Evolutionary conservation across 1,140 invertebrate species (phyloP).

Genomic region (Bombus haemorrhoidalis): DNA sequence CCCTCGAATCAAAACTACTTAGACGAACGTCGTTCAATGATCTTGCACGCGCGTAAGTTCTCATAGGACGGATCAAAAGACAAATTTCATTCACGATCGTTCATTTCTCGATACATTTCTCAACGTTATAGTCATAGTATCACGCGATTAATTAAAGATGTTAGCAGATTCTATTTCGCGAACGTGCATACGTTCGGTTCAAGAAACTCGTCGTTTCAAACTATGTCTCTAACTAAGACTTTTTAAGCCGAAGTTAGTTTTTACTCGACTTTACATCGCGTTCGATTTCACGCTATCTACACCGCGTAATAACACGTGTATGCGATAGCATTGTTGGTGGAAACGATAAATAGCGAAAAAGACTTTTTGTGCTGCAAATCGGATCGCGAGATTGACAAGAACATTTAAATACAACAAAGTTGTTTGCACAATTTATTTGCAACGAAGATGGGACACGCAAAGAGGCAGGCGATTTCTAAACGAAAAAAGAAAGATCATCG

Average conservation of each 20-base stretch:
- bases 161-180: background rate
- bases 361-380: too few species aligned
- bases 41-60: background rate
- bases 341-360: too few species aligned
- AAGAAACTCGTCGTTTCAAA: background rate
- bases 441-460: rapidly evolving
- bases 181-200: too few species aligned
- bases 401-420: too few species aligned
- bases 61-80: background rate
- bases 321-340: too few species aligned
- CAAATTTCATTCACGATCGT: background rate
- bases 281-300: too few species aligned
- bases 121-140: background rate
- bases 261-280: too few species aligned
- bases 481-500: too few species aligned
- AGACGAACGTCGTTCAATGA: background rate
- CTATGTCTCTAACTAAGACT: background rate
- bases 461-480: too few species aligned
- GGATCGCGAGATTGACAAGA: too few species aligned
- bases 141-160: background rate
- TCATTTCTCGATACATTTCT: background rate
- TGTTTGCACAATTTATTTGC: rapidly evolving
- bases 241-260: too few species aligned
- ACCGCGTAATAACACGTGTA: too few species aligned
- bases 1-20: background rate